Conservation (phyloP, 2,113 vertebrate species). For the Petromus typicus region DNA sequence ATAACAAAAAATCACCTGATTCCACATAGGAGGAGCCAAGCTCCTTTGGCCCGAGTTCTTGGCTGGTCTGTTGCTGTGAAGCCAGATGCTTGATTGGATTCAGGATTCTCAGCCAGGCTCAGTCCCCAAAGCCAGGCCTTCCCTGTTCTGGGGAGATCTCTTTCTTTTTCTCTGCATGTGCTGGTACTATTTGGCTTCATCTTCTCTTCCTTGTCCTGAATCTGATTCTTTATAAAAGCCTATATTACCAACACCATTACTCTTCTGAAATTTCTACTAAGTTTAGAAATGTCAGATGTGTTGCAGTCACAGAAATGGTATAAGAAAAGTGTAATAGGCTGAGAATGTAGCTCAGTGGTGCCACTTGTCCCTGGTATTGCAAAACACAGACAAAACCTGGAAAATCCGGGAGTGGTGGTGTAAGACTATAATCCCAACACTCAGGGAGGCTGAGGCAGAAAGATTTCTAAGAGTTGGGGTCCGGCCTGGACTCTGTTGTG, state of each 20-base stretch:
- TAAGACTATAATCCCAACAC: too few species aligned
- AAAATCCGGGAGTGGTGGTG: too few species aligned
- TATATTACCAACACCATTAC: neutral
- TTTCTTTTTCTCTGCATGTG: neutral
- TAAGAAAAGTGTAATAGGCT: neutral
- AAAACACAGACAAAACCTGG: too few species aligned
- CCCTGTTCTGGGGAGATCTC: neutral
- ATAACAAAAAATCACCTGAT: neutral
- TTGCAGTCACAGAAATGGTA: neutral
- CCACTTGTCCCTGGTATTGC: too few species aligned
- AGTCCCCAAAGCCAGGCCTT: neutral
- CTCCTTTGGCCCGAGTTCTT: neutral
- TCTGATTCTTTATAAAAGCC: constrained; percentile 16
- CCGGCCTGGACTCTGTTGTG: too few species aligned
- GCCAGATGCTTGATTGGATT: neutral
- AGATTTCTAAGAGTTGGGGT: too few species aligned
- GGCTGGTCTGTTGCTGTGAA: neutral
- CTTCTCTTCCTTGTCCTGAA: neutral
- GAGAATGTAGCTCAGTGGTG: too few species aligned
- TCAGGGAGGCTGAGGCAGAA: too few species aligned
- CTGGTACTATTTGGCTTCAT: neutral
- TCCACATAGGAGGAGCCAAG: neutral
- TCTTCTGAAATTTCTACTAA: neutral
- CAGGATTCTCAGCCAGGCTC: neutral
- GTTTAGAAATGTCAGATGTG: neutral